Evolutionary conservation across 2,113 vertebrate genomes (phyloP).

Genomic region (Amphiprion ocellaris): DNA sequence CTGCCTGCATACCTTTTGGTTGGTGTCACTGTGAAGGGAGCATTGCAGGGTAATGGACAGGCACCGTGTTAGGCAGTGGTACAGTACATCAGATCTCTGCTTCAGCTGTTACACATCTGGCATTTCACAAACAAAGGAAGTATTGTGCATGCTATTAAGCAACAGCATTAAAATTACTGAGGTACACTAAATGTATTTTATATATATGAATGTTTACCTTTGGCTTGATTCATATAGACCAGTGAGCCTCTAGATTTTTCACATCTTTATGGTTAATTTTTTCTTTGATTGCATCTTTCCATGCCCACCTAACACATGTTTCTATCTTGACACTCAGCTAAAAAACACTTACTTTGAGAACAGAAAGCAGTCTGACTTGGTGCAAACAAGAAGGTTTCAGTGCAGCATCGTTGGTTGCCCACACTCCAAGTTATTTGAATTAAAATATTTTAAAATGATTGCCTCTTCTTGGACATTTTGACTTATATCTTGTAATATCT

Average conservation of each 20-base stretch:
- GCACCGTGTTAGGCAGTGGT: slow-evolving; percentile 16
- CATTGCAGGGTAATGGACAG: slow-evolving; percentile 40
- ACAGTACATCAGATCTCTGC: slow-evolving; percentile 38
- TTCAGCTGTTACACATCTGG: slow-evolving; percentile 49
- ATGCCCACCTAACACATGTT: too few relatives aligned
- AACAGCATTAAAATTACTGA: not conserved
- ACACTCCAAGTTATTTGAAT: too few relatives aligned
- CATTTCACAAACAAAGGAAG: slow-evolving; percentile 2
- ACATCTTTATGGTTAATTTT: too few relatives aligned
- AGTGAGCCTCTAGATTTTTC: not conserved
- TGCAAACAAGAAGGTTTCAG: too few relatives aligned
- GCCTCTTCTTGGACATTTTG: too few relatives aligned
- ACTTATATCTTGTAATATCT: too few relatives aligned
- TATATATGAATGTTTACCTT: not conserved
- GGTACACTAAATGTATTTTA: not conserved
- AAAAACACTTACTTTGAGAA: too few relatives aligned
- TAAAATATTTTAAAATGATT: too few relatives aligned
- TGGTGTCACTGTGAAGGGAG: slow-evolving; percentile 50
- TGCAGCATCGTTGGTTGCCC: too few relatives aligned
- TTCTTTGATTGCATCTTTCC: too few relatives aligned
- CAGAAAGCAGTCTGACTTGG: too few relatives aligned
- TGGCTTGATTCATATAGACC: not conserved
- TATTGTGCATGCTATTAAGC: not conserved
- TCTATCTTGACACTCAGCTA: too few relatives aligned
- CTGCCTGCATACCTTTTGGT: slow-evolving; percentile 63